Base-by-base conservation (phyloP, 1,140 invertebrate species). In the Spodoptera frugiperda region DNA sequence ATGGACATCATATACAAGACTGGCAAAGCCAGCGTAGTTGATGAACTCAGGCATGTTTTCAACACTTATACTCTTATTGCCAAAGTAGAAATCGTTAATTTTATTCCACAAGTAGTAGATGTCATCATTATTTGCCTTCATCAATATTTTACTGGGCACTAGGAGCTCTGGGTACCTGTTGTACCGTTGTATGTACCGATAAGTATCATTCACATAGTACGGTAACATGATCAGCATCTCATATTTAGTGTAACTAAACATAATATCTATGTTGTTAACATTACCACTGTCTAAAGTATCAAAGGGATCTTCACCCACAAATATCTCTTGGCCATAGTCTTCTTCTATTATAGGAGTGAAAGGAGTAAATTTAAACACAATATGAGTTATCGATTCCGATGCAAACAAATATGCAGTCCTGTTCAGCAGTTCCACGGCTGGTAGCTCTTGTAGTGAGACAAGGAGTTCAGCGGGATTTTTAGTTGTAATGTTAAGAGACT, bases 231-330 rank as follows among this genome's bases (percentile, higher is more conserved):
- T 44, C 2, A 78, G 46, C 17, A 95, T 94, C 91, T 96, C 96
- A 48, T 92, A 80, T 49, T 70, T 85, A 73, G 91, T 95, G 21
- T 94, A 91, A 5, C 96, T 96, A 19, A 95, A 79, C 4, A 96
- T 90, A n/a, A 95, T 87, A 3, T 96, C 95, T 19, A 96, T 89
- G 67, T 94, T 91, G 21, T 94, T 81, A 63, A 94, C 95, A 8
- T 87, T 84, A 68, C 94, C 89, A 11, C 79, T 84, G 39, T 76
- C 65, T 14, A 93, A 79, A 9, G 86, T 73, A 51, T 89, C 65
- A 19, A 82, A 61, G 12, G 90, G 86, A 63, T 84, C 61, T 76
- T 90, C 80, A 2, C 77, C 73, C 10, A 94, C 53, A 61, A 94
- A 92, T 15, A 82, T 78, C 53, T 87, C 81, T 25, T 82, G 72